Base-by-base conservation (phyloP, 2,113 vertebrate species). In the Motacilla tschutschensis region DNA sequence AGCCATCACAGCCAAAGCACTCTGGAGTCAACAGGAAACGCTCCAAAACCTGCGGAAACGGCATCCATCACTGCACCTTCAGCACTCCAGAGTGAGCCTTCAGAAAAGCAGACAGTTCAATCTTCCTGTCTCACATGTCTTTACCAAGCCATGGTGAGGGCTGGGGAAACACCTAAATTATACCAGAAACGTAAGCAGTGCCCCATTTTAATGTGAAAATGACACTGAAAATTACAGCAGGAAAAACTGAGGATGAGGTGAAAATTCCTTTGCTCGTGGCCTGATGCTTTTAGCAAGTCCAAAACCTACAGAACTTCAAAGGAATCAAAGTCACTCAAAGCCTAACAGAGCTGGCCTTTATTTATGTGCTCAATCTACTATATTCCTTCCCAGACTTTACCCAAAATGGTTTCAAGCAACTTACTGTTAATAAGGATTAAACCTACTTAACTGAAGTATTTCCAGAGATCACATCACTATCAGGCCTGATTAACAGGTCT, bases 401-500 rank as follows among this genome's bases (percentile, higher is more conserved):
- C 60, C 82, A 60, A 82, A 87, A 91, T 22, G 53, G 69, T 90
- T 87, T 88, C 88, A 87, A 91, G 79, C 53, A 91, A 93, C 79
- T 93, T 84, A 65, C 62, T 87, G 53, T 65, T 95, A 91, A 74
- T 75, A 90, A 91, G 77, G 89, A 93, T 91, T 91, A 94, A 92
- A 78, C 24, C 78, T 84, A 79, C 75, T 92, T 90, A 90, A 86
- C 72, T 73, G 36, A 87, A 90, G 74, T 67, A 94, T 64, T 92
- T 92, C 66, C 43, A 94, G 90, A 87, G 82, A 93, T 87, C 88
- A 55, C 75, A 92, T 83, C 92, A 83, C 82, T 60, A 87, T 60
- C 59, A 64, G 40, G 83, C 40, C 73, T 76, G 58, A 88, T 82
- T 81, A 85, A 91, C 33, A 40, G 58, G 80, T 72, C 79, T 50